phyloP scores from a whole-genome alignment of 1,140 invertebrate species.

The Lithobius niger region DNA sequence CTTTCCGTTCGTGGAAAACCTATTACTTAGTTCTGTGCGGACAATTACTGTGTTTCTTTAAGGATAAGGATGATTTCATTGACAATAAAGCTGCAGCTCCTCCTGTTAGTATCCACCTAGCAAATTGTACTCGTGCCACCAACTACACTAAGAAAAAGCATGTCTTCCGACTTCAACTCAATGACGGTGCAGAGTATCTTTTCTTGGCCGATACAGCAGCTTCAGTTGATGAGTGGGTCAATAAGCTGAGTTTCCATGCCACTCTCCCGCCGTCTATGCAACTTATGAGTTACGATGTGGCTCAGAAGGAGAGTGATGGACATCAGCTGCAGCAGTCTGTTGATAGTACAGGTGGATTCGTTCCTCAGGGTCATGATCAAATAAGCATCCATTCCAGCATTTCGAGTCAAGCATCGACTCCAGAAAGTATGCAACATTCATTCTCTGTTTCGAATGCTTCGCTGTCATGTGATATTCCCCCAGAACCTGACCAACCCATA shows the following conservation, averaged over 20 bases:
- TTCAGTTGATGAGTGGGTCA: conserved; percentile 83
- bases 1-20: conserved; percentile 87
- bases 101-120: conserved; percentile 78
- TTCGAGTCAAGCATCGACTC: neutral
- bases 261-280: conserved; percentile 74
- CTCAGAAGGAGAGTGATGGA: neutral
- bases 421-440: neutral
- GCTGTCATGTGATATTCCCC: neutral
- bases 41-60: conserved; percentile 94
- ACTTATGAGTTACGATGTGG: conserved; percentile 57
- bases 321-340: neutral
- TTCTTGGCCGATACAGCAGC: conserved; percentile 59
- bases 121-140: conserved; percentile 63
- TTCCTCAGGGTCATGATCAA: neutral
- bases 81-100: conserved; percentile 70
- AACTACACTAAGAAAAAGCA: conserved; percentile 93
- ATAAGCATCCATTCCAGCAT: neutral
- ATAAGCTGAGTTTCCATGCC: conserved; percentile 89
- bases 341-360: neutral
- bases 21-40: conserved; percentile 93
- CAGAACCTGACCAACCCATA: neutral
- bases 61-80: conserved; percentile 81
- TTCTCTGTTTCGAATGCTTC: neutral
- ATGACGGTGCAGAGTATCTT: conserved; percentile 85
- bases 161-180: conserved; percentile 73